Conservation (phyloP, 2,888 invertebrate genomes). For the Lycophotia porphyrea region DNA sequence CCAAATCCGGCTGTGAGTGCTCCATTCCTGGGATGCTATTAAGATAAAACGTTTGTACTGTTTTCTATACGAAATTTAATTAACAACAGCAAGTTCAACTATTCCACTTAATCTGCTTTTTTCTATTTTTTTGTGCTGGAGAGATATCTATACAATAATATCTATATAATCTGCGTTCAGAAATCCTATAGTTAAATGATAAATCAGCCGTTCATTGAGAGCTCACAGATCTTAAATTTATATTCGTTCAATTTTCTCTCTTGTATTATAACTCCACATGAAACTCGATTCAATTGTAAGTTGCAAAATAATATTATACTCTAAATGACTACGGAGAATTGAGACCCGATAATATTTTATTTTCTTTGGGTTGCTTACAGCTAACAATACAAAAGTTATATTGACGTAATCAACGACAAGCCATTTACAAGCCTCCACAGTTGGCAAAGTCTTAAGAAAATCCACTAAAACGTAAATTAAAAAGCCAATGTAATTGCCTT, state of each 20-base stretch:
- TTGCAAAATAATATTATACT: neutral
- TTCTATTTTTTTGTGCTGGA: no score
- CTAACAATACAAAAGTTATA: no score
- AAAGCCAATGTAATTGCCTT: neutral
- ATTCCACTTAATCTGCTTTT: neutral
- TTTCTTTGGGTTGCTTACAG: no score
- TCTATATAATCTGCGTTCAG: neutral
- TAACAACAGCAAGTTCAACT: neutral
- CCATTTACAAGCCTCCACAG: neutral
- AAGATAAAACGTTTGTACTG: slow-evolving; percentile 31
- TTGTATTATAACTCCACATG: neutral
- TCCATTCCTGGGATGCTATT: slow-evolving; percentile 36
- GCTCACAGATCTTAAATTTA: neutral
- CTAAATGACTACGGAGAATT: neutral
- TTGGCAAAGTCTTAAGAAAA: neutral
- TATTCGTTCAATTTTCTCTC: neutral
- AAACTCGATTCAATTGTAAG: neutral
- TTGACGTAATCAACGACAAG: no score
- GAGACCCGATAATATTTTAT: neutral
- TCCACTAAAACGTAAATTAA: neutral
- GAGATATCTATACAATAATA: neutral
- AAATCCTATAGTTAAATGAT: neutral
- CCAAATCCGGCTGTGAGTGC: slow-evolving; percentile 48
- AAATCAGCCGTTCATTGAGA: neutral
- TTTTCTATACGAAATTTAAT: slow-evolving; percentile 23